Evolutionary conservation across 2,797 vertebrate genomes (phyloP).

Genomic region (Cyclura pinguis): DNA sequence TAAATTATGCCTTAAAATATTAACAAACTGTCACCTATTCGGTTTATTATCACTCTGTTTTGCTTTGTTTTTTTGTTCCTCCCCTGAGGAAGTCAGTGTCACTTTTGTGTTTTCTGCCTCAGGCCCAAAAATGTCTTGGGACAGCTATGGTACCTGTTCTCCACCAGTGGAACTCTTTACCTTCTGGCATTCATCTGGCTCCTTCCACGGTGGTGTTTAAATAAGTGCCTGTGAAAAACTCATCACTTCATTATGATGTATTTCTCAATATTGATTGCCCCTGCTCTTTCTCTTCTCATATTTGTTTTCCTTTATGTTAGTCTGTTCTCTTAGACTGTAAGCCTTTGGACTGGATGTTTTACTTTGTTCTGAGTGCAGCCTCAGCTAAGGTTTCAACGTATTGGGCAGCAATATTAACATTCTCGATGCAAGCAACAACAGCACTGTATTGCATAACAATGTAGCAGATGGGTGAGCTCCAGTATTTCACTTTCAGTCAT

Average conservation of each 20-base stretch:
- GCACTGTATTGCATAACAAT: background rate
- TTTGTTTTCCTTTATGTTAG: background rate
- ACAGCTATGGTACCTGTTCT: background rate
- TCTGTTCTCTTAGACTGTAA: background rate
- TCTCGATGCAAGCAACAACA: background rate
- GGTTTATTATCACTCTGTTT: background rate
- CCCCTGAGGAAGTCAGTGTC: background rate
- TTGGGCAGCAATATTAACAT: background rate
- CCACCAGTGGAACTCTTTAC: background rate
- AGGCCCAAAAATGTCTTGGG: background rate
- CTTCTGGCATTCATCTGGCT: background rate
- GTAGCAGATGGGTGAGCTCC: background rate
- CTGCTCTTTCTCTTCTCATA: background rate
- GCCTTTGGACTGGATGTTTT: background rate
- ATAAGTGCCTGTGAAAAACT: slow-evolving; percentile 19
- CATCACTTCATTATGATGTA: background rate
- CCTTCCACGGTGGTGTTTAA: background rate
- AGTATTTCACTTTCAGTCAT: too few species aligned
- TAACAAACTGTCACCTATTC: background rate
- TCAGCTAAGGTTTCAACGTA: too few species aligned
- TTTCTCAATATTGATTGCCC: background rate
- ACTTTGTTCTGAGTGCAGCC: background rate
- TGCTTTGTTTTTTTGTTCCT: background rate
- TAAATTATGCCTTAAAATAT: background rate
- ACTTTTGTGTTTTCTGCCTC: background rate